Evolutionary conservation across 2,113 vertebrate species (phyloP).

Genomic region (Astatoreochromis straeleni): DNA sequence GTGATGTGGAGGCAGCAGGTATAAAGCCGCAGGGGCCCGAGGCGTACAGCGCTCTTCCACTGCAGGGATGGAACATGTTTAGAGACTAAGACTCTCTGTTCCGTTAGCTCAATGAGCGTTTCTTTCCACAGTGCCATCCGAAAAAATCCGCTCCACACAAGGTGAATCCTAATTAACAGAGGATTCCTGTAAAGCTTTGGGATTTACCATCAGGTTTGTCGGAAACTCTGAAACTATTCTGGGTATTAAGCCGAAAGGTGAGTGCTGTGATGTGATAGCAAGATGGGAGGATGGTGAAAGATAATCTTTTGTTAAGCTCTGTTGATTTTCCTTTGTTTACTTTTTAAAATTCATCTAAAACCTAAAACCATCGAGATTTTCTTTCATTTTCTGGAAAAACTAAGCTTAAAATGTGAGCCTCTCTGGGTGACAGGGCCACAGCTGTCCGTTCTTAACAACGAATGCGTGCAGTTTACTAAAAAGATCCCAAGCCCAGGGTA

Average conservation of each 20-base stretch:
- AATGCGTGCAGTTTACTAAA: neutral
- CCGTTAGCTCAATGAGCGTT: conserved; percentile 24
- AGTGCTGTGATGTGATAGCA: neutral
- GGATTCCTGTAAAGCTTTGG: conserved; percentile 44
- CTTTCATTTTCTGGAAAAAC: neutral
- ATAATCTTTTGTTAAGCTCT: neutral
- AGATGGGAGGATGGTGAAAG: neutral
- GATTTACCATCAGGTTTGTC: conserved; percentile 20
- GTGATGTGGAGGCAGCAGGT: conserved; percentile 24
- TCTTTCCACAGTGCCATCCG: neutral
- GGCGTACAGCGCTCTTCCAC: neutral
- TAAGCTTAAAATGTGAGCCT: neutral
- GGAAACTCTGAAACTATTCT: conserved; percentile 17
- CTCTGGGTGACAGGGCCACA: neutral
- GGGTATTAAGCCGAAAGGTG: neutral
- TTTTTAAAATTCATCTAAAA: neutral
- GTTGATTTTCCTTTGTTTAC: neutral
- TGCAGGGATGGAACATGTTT: conserved; percentile 19
- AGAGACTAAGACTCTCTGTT: conserved; percentile 16
- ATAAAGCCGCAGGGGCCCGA: neutral
- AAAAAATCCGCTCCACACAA: neutral
- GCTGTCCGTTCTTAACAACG: neutral
- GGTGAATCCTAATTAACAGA: conserved; percentile 51
- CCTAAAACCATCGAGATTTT: neutral
- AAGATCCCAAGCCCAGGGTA: neutral